These are phyloP conservation scores for Oncorhynchus gorbuscha DNA, from an alignment of 2,113 vertebrate species.

Conservation along the genomic window DNA sequence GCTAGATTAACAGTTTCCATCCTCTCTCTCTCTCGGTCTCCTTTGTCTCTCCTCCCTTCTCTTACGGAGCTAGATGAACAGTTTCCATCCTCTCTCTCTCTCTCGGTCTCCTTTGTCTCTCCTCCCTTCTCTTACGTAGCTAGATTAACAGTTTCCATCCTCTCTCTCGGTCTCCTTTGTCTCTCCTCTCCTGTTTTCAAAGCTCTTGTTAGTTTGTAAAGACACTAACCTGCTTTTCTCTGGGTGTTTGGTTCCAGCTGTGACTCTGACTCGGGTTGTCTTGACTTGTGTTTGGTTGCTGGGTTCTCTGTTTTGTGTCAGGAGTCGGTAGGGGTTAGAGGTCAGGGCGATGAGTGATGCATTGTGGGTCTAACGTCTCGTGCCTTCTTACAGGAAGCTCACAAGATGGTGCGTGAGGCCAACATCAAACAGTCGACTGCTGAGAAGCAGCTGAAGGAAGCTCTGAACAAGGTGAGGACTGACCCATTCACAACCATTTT, in stretches of 20 bases:
- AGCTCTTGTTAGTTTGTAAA: too few relatives aligned
- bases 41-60: not conserved
- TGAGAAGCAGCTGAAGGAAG: slow-evolving; percentile 96
- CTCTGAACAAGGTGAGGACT: slow-evolving; percentile 89
- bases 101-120: not conserved
- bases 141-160: too few relatives aligned
- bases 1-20: too few relatives aligned
- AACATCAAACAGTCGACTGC: slow-evolving; percentile 94
- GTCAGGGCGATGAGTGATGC: not conserved
- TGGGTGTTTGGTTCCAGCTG: not conserved
- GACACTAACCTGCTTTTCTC: not conserved
- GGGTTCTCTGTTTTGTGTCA: slow-evolving; percentile 7
- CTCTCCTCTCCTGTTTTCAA: slow-evolving; percentile 3
- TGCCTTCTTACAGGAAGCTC: slow-evolving; percentile 84
- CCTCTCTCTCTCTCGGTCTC: not conserved
- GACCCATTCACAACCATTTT: not conserved
- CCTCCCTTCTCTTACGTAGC: too few relatives aligned
- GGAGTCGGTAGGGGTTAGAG: too few relatives aligned
- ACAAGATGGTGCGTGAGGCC: slow-evolving; percentile 98
- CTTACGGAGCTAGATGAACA: too few relatives aligned
- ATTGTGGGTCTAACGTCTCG: slow-evolving; percentile 20
- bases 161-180: too few relatives aligned
- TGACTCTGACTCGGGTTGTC: not conserved
- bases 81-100: too few relatives aligned
- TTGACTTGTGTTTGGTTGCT: not conserved